Percentiles rank a stretch among this genome's conserved stretches.
Conservation (phyloP, 2,888 invertebrate genomes). For the Mantis religiosa region DNA sequence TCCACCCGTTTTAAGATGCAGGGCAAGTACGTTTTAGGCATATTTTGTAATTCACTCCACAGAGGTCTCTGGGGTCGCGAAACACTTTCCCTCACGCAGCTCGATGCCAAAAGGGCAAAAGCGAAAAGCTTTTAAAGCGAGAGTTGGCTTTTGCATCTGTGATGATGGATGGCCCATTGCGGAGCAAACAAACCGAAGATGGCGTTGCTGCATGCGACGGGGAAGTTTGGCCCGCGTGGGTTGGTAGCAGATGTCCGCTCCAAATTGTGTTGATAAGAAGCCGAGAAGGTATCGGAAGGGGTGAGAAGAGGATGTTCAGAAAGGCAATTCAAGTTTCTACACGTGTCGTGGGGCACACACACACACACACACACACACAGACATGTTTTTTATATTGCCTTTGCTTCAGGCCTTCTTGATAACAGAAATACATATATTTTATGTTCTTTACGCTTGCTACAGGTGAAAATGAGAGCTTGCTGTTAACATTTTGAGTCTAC, state of each 20-base stretch:
- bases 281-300: not conserved
- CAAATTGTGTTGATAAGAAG: not conserved
- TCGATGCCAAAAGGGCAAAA: slow-evolving; percentile 1
- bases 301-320: not conserved
- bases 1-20: too few species aligned
- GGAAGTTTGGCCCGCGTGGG: not conserved
- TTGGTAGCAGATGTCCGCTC: not conserved
- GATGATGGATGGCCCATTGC: slow-evolving; percentile 26
- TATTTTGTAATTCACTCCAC: too few species aligned
- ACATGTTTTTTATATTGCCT: too few species aligned
- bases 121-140: slow-evolving; percentile 18
- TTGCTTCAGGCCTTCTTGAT: too few species aligned
- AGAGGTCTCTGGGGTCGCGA: not conserved
- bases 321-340: not conserved
- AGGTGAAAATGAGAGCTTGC: too few species aligned
- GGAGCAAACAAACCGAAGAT: not conserved
- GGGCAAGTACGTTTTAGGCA: too few species aligned
- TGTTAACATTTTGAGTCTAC: too few species aligned
- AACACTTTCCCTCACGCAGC: not conserved
- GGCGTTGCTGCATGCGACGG: not conserved
- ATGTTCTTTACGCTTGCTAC: not conserved
- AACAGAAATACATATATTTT: not conserved
- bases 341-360: too few species aligned
- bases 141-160: slow-evolving; percentile 24
- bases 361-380: too few species aligned